Evolutionary conservation across 2,113 vertebrate species (phyloP).

Genomic region (Phylloscopus trochiloides): DNA sequence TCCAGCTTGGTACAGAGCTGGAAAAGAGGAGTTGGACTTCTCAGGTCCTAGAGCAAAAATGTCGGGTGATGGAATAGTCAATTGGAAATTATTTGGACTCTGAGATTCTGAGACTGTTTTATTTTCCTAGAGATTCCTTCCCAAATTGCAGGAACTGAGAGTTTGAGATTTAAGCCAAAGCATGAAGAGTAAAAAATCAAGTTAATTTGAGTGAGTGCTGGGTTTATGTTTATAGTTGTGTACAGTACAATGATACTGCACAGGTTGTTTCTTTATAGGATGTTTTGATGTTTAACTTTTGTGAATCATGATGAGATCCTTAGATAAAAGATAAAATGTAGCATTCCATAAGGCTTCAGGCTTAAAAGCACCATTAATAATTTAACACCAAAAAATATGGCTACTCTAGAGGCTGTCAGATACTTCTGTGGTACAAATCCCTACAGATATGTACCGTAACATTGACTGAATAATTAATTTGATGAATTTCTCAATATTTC

Average conservation of each 20-base stretch:
- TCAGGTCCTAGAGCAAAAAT: not conserved
- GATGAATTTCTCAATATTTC: not conserved
- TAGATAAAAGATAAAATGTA: not conserved
- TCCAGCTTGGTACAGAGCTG: not conserved
- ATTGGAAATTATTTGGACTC: not conserved
- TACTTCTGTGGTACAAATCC: not conserved
- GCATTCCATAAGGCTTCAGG: not conserved
- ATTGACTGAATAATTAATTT: conserved; percentile 6
- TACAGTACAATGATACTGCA: not conserved
- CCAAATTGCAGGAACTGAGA: not conserved
- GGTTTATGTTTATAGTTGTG: not conserved
- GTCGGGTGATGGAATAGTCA: not conserved
- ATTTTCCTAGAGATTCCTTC: not conserved
- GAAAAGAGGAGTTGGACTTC: not conserved
- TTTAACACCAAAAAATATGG: not conserved
- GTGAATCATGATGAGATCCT: not conserved
- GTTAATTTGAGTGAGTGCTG: not conserved
- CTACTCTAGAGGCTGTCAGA: not conserved
- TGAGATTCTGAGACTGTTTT: not conserved
- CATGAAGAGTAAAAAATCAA: not conserved
- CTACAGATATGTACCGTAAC: not conserved
- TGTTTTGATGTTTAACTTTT: not conserved
- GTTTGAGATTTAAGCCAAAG: not conserved
- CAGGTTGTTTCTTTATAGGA: not conserved
- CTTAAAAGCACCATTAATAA: conserved; percentile 14